phyloP scores from a whole-genome alignment of 2,113 vertebrate genomes.

The Hymenochirus boettgeri region DNA sequence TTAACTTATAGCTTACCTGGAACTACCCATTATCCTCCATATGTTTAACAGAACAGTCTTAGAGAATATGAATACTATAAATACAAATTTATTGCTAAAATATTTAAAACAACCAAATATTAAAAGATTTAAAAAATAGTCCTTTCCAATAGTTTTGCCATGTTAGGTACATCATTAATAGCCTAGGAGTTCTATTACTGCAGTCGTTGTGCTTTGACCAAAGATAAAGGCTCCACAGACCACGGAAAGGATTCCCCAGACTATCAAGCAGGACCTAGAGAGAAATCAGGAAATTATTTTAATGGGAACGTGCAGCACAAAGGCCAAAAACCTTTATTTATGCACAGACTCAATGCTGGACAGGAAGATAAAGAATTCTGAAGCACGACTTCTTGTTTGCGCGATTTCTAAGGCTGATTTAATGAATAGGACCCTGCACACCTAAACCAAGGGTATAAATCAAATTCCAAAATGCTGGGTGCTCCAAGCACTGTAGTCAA shows the following conservation, averaged over 20 bases:
- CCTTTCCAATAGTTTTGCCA: background rate
- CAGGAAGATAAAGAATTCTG: too few relatives aligned
- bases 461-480: too few relatives aligned
- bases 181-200: constrained; percentile 71
- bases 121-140: background rate
- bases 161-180: constrained; percentile 49
- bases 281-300: background rate
- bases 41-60: background rate
- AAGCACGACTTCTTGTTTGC: too few relatives aligned
- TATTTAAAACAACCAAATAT: constrained; percentile 2
- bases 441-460: too few relatives aligned
- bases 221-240: constrained; percentile 84
- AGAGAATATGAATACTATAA: background rate
- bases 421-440: too few relatives aligned
- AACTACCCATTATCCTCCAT: too few relatives aligned
- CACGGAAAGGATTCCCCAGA: constrained; percentile 77
- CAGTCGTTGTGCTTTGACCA: constrained; percentile 83
- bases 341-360: too few relatives aligned
- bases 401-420: too few relatives aligned
- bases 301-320: too few relatives aligned
- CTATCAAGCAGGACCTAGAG: constrained; percentile 66
- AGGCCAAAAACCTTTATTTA: too few relatives aligned
- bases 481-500: too few relatives aligned
- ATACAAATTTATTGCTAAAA: constrained; percentile 15
- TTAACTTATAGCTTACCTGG: too few relatives aligned